Conservation (phyloP, 2,113 vertebrate species). For the Dissostichus mawsoni region DNA sequence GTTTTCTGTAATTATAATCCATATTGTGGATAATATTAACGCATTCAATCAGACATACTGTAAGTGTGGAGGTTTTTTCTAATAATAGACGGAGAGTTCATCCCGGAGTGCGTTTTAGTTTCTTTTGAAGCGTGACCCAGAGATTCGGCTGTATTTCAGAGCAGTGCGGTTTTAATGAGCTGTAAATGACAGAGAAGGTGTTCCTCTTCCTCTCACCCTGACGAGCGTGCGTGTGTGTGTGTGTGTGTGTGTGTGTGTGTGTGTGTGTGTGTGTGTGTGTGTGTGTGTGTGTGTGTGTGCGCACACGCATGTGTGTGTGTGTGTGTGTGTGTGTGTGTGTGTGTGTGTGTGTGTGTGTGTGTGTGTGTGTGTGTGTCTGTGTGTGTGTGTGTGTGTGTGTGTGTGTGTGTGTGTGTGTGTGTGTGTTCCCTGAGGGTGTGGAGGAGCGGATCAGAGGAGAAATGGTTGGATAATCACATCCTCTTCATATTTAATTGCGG, state of each 20-base stretch:
- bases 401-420: not conserved
- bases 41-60: not conserved
- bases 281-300: no score
- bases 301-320: not conserved
- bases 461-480: slow-evolving; percentile 47
- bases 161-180: slow-evolving; percentile 26
- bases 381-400: no score
- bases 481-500: slow-evolving; percentile 58
- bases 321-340: slow-evolving; percentile 8
- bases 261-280: no score
- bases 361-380: no score
- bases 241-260: no score
- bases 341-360: no score
- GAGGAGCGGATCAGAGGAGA: slow-evolving; percentile 24
- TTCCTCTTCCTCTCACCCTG: slow-evolving; percentile 19
- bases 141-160: not conserved
- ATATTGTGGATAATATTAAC: not conserved
- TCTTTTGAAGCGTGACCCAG: not conserved
- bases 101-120: not conserved
- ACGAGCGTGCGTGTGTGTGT: not conserved
- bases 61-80: not conserved
- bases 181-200: slow-evolving; percentile 31
- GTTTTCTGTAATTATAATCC: not conserved
- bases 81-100: slow-evolving; percentile 11
- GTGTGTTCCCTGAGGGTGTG: slow-evolving; percentile 6